Evolutionary conservation across 2,888 invertebrate species (phyloP).

Genomic region (Monochamus alternatus): DNA sequence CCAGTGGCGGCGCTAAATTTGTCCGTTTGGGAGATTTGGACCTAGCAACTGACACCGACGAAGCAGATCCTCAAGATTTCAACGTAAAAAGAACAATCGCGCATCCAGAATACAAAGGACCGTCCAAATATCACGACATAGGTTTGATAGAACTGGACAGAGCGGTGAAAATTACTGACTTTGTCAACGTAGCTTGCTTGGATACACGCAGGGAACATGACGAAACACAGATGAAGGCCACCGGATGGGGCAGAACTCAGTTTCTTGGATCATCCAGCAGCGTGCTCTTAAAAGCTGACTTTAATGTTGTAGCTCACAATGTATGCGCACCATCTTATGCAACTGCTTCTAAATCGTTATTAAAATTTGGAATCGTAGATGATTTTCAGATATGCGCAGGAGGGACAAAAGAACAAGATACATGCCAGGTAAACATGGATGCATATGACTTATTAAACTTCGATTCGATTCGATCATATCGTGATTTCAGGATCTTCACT

Average conservation of each 20-base stretch:
- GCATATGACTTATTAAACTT: too few relatives aligned
- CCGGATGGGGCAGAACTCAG: conserved; percentile 69
- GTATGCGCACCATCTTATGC: conserved; percentile 32
- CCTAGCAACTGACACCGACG: conserved; percentile 57
- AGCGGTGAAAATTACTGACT: conserved; percentile 62
- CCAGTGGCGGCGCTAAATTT: neutral
- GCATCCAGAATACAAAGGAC: conserved; percentile 66
- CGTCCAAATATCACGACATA: conserved; percentile 70
- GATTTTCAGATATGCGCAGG: conserved; percentile 16
- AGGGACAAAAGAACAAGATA: neutral
- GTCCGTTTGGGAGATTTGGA: conserved; percentile 50
- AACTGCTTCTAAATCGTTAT: conserved; percentile 42
- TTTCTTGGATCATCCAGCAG: conserved; percentile 52
- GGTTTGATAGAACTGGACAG: conserved; percentile 67
- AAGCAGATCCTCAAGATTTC: conserved; percentile 63
- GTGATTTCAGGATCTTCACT: too few relatives aligned
- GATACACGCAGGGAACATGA: conserved; percentile 27
- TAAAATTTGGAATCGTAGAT: conserved; percentile 2
- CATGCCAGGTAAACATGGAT: conserved; percentile 31
- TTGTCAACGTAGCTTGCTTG: conserved; percentile 69
- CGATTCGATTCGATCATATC: too few relatives aligned
- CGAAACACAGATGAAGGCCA: conserved; percentile 61
- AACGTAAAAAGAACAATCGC: conserved; percentile 57
- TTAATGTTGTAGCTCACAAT: neutral
- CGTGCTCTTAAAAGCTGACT: neutral